A percentile compares a stretch with the other conserved stretches of the same genome.
These are phyloP conservation scores for Ypsolopha sequella DNA, from an alignment of 2,888 invertebrate species.

Conservation along the genomic window DNA sequence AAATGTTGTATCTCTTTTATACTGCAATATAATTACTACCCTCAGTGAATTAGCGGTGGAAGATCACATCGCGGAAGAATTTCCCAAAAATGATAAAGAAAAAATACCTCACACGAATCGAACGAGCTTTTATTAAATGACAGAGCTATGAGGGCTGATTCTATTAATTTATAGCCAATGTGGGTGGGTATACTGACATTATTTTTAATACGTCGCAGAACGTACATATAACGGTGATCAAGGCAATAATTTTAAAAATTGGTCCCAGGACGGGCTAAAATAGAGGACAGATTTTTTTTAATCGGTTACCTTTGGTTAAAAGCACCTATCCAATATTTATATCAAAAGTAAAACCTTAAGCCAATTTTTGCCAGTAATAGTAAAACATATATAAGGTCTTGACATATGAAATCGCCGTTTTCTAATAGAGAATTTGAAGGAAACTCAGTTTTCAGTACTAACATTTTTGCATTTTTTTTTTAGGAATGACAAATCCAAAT, in stretches of 20 bases:
- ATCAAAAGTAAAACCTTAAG: too few species aligned
- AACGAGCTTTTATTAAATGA: conserved; percentile 63
- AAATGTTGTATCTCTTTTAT: conserved; percentile 1
- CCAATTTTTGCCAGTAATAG: too few species aligned
- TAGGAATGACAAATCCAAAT: too few species aligned
- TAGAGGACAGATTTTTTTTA: too few species aligned
- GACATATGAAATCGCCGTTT: too few species aligned
- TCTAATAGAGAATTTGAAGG: too few species aligned
- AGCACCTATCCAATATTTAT: too few species aligned
- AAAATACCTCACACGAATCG: conserved; percentile 67
- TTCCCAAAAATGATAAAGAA: conserved; percentile 48
- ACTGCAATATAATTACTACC: conserved; percentile 1
- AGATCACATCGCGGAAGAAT: conserved; percentile 39
- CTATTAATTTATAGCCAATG: conserved; percentile 70
- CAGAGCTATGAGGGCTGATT: conserved; percentile 60
- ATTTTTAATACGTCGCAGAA: conserved; percentile 48
- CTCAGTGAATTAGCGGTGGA: conserved; percentile 36
- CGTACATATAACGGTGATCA: conserved; percentile 23
- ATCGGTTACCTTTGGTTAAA: too few species aligned
- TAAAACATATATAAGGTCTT: too few species aligned
- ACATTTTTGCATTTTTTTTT: too few species aligned
- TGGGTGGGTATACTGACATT: conserved; percentile 67
- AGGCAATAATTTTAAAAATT: neutral
- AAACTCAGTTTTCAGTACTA: too few species aligned
- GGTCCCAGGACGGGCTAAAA: too few species aligned